Base-by-base conservation (phyloP, 2,888 invertebrate species). In the Ennomos erosarius region DNA sequence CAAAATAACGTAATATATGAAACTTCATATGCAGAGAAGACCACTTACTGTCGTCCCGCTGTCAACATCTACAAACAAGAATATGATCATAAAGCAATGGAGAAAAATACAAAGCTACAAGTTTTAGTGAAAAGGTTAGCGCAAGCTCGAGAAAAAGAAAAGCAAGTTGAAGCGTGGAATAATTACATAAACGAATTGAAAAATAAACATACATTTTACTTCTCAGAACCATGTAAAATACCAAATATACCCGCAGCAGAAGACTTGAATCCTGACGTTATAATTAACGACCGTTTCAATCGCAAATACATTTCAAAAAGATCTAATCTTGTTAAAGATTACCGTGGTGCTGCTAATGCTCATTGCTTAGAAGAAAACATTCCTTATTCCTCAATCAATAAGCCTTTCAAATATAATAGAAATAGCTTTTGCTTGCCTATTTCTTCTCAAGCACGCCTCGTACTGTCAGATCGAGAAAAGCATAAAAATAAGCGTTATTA, bases 171-270 rank as follows among this genome's bases (percentile, higher is more conserved):
- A 55, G 66, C 73, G 1, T 87, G 86, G 84, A 84, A 86, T 61
- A 86, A 83, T 53, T 87, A 82, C 45, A 84, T 90, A n/a, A 84
- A 85, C 42, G 72, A 80, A 38, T 69, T 88, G 37, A 84, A 81
- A 61, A 81, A 74, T 55, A 88, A 80, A 67, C 81, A 87, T 49
- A 55, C 52, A 33, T 60, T 48, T 36, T 16, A 46, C 10, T 16
- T 36, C 10, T 35, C 45, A 5, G 40, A 58, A 38, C 33, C 38
- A 10, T 57, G 33, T 39, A 50, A 26, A 1, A 53, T 37, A 36
- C 33, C 53, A 9, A 54, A 40, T 16, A 37, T 46, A 10, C 26
- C 10, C 0, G 13, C 62, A 9, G 62, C 62, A 13, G 69, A 77
- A 10, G 13, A 50, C 16, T 36, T 45, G 8, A 49, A 64, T 12